Evolutionary conservation across 1,140 invertebrate species (phyloP), one percentile per base, ranked within the genome.

Genomic region (Octopus bimaculoides): DNA sequence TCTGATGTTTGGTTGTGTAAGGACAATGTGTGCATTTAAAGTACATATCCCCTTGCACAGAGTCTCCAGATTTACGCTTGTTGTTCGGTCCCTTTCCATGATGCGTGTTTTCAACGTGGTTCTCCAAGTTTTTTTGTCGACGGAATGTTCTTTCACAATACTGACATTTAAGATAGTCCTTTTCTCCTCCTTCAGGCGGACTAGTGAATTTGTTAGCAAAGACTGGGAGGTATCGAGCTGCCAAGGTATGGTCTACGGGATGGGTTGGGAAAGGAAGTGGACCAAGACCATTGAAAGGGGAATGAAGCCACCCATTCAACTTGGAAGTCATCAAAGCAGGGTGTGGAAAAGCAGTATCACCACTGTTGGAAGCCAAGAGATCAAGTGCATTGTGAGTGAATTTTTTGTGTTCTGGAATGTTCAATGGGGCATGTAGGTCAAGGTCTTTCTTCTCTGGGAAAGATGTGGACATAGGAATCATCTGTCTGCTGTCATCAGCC

Each of bases 1-100:
- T 89, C 80, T 89, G 89, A 74, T 89, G 89, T 79, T 89, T 89
- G 52, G 89, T 89, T 20, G 88, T 89, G 81, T 89, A 89, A 4
- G 87, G 86, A 82, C 89, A 89, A 81, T 88, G 87, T 17, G 88
- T 87, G 78, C 89, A 89, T 77, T 89, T 89, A 81, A 89, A 89
- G 78, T 89, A 88, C 87, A 89, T 89, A 78, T 89, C 89, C 20
- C 78, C 78, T 52, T 78, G 83, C 56, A 78, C 83, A n/a, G 81
- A 81, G 61, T 88, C 88, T 5, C 85, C 81, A 10, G 84, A 80
- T 73, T 87, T 87, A 74, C 85, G 82, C 55, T 85, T 77, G 3
- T 84, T 82, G 66, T 71, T 71, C 26, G 66, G 66, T 6, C 83
- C 84, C 66, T 87, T 88, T 12, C 87, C 87, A 76, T 88, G 87